These are phyloP conservation scores for Dicerorhinus sumatrensis DNA, from an alignment of 2,113 vertebrate species.

Conservation along the genomic window DNA sequence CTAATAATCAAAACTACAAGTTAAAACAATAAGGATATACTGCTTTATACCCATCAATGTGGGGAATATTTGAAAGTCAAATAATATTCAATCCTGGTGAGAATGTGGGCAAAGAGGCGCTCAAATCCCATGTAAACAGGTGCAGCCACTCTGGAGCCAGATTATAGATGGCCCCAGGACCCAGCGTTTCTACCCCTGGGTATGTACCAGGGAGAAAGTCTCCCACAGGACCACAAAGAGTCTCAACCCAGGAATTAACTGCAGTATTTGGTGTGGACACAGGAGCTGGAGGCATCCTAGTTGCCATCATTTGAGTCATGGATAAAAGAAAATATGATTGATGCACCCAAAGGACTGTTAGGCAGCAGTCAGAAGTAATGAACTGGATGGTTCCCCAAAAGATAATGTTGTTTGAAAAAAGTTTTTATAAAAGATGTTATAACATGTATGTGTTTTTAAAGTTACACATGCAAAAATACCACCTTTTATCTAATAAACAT, in stretches of 20 bases:
- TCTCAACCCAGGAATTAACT: not conserved
- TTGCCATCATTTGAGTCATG: not conserved
- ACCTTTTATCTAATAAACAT: not conserved
- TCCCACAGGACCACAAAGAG: not conserved
- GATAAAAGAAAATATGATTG: not conserved
- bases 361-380: not conserved
- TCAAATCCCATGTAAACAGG: rapidly evolving
- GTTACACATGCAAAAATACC: not conserved
- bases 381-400: not conserved
- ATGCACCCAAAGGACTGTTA: not conserved
- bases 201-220: not conserved
- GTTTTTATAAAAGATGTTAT: not conserved
- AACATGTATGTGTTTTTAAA: not conserved
- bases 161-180: rapidly evolving
- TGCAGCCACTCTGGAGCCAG: too few relatives aligned
- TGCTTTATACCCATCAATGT: not conserved
- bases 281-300: not conserved
- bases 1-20: not conserved
- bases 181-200: rapidly evolving
- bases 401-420: not conserved
- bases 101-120: not conserved
- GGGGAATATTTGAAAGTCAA: not conserved
- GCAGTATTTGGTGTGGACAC: not conserved
- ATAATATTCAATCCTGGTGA: not conserved
- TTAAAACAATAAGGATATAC: not conserved